Base-by-base conservation (phyloP, 1,140 invertebrate species). In the Paraescarpia echinospica region DNA sequence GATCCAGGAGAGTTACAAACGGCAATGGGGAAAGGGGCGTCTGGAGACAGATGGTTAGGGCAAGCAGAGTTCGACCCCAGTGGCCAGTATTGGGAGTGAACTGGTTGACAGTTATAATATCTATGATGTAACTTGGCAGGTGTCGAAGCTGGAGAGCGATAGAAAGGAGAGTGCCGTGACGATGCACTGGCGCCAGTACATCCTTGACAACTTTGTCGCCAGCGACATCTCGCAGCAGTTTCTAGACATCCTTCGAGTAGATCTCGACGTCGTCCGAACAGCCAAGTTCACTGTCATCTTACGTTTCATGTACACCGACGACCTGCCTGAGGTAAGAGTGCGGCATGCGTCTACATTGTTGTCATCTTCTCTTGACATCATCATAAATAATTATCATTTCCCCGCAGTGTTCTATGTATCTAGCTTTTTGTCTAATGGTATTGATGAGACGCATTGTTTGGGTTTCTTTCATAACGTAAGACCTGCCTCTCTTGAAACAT, bases 171-270 rank as follows among this genome's bases (percentile, higher is more conserved):
- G 34, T 18, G 18, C 2, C n/a, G 35, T 90, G 34, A 90, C n/a
- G 90, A 34, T 90, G 90, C 34, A 35, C 4, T 90, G 90, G 90
- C 90, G 90, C n/a, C 90, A 90, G 90, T 90, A 90, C n/a, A 12
- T 90, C 4, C 90, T 90, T 9, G 90, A 90, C 90, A 41, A 33
- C n/a, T 90, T 90, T 31, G 90, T 90, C 0, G n/a, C 18, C 90
- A 35, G 34, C n/a, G 90, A 90, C 90, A 34, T 90, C 90, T 90
- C 90, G 34, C 34, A 90, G 34, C 12, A 90, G 18, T 90, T 90
- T 31, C n/a, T 90, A 4, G n/a, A 34, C 34, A 41, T 12, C 18
- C 14, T 90, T 1, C 34, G 34, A 22, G 90, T 1, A 34, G 90
- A 90, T 41, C 34, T 90, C 12, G 90, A 90, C 5, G 90, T 90